A percentile compares a stretch with the other conserved stretches of the same genome.
Evolutionary conservation across 2,113 vertebrate genomes (phyloP).

Genomic region (Dicerorhinus sumatrensis): DNA sequence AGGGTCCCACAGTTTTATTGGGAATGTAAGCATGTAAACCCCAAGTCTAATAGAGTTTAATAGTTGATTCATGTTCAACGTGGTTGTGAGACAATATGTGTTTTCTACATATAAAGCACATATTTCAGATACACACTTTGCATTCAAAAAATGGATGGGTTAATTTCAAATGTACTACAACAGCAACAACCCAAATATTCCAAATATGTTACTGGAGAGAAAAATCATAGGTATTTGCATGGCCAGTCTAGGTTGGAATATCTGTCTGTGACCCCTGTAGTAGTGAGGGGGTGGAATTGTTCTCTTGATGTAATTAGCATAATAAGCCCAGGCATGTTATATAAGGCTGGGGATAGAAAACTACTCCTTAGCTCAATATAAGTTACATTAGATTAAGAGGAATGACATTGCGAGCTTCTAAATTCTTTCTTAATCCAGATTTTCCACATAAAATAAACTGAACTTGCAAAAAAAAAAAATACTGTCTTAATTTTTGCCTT

Average conservation of each 20-base stretch:
- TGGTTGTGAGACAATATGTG: not conserved
- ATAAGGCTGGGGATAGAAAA: not conserved
- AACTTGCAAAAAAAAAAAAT: not conserved
- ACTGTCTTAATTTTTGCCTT: not conserved
- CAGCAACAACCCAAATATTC: not conserved
- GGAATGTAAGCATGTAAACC: not conserved
- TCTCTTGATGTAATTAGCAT: not conserved
- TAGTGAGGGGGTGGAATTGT: not conserved
- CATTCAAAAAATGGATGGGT: not conserved
- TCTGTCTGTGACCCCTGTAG: not conserved
- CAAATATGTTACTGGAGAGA: not conserved
- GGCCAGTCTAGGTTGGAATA: not conserved
- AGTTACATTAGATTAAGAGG: conserved; percentile 1
- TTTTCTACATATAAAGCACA: not conserved
- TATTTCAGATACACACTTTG: not conserved
- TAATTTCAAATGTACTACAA: not conserved
- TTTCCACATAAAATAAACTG: not conserved
- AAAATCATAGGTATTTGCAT: not conserved
- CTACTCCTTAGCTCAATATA: not conserved
- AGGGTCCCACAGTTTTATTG: not conserved
- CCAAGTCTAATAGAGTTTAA: not conserved
- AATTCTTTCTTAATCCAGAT: conserved; percentile 26
- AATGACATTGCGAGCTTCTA: not conserved
- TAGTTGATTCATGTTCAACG: not conserved
- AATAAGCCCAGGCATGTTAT: not conserved